Evolutionary conservation across 1,140 invertebrate genomes (phyloP), one percentile per base, ranked within the genome.

Genomic region (Drosophila rhopaloa): DNA sequence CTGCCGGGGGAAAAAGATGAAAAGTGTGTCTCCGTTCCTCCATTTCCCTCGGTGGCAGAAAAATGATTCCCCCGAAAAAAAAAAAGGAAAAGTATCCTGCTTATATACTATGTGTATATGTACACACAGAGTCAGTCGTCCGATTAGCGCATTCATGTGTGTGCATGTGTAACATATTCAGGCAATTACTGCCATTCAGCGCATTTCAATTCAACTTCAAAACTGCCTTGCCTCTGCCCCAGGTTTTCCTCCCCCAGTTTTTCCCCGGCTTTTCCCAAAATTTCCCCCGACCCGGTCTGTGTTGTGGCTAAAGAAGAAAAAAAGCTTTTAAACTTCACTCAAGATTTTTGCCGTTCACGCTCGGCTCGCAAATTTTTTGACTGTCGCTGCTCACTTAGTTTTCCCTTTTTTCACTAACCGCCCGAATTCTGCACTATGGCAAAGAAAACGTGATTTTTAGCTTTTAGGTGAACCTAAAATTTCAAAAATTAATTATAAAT

Each of bases 171-270:
- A 80, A 83, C 83, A 89, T 89, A 88, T 89, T 88, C 83, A 88
- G 83, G 83, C 83, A 88, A 88, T 88, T 88, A 88, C 83, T 84
- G 83, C 84, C 84, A 88, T 88, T 89, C 83, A 88, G 80, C 83
- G 80, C 80, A 88, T 88, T 88, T 88, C 83, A 83, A 88, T 89
- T 88, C 83, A 88, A 88, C 83, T 88, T 89, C 76, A 89, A 88
- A 89, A 89, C 83, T 82, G 82, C 11, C 76, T 29, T 32, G 5
- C 32, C 13, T 38, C 16, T 8, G 10, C 35, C 14, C 24, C 41
- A 16, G 19, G 43, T 24, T 46, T 46, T 11, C 16, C 48, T 4
- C 7, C 1, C 19, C 19, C 4, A 1, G 19, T 19, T 24, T 46
- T 46, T 11, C 16, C 48, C 1, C 8, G 6, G 7, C 27, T 56